Base-by-base conservation (phyloP, 2,113 vertebrate genomes). In the Leiothrix lutea region DNA sequence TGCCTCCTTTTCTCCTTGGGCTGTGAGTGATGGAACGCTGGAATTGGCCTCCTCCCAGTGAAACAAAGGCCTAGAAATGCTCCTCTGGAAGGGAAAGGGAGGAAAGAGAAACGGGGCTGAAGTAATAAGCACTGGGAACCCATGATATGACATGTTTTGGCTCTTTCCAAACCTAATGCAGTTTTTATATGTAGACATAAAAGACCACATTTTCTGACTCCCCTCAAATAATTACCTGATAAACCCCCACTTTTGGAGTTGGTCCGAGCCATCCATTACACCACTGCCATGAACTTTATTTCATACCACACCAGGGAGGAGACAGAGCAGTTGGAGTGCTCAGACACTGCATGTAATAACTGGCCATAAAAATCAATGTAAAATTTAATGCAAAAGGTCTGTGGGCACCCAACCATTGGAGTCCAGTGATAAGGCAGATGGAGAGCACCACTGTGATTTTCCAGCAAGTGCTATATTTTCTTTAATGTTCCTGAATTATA, bases 261-360 rank as follows among this genome's bases (percentile, higher is more conserved):
- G 85, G 90, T 96, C 96, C 4, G 38, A 97, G 70, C 90, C 86
- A 58, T 96, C 94, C 96, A 95, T 97, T 97, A 88, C 91, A 77
- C 90, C 6, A 4, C 44, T 95, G 94, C 91, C 88, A 69, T 96
- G 96, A 98, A 97, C 96, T 97, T 95, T 72, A 90, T 95, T 97
- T 98, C 96, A 96, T 97, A 97, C 83, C 86, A 96, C 97, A 96
- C 96, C 29, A 77, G 97, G 96, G 98, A 97, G 86, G 89, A 88
- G 71, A 85, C 58, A 69, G 65, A 95, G 92, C 87, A 95, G 81
- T 87, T 93, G 92, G 92, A 97, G 73, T 58, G 71, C 48, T 97
- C 73, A 82, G 92, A 94, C 88, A 86, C 78, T 91, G 73, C 91
- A 73, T 92, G 78, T 90, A 97, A 96, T 94, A 89, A 96, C 23